Base-by-base conservation (phyloP, 1,140 invertebrate species). In the Caerostris extrusa region DNA sequence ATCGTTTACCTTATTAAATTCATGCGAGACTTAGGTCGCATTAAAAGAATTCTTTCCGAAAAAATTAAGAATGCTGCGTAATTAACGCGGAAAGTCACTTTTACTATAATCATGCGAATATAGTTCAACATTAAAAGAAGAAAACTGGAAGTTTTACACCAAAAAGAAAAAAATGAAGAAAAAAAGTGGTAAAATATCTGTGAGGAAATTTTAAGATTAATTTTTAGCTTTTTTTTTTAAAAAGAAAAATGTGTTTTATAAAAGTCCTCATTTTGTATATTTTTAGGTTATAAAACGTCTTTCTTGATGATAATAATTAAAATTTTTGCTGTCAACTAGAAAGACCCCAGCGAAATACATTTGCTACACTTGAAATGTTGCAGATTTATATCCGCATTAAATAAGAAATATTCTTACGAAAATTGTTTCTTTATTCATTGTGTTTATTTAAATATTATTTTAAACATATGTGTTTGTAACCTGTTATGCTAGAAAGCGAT, bases 1-100 rank as follows among this genome's bases (percentile, higher is more conserved):
- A 85, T 58, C 82, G 19, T 85, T 34, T 85, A 85, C 55, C 82
- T 85, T 85, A 85, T 85, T 85, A 85, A 85, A 85, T 85, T 85
- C 82, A 58, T 85, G 82, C 53, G 50, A 58, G 8, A 7, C 17
- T 85, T 85, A 10, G 56, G 57, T 77, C 71, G 53, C 50, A 77
- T 77, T 77, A 77, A 50, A 77, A 77, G 50, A 50, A 67, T 77
- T 77, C 71, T 53, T 53, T 77, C 14, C 69, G 8, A 77, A 77
- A 77, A 77, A 71, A 81, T 6, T 57, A n/a, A 56, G 55, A 77
- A 12, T 19, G n/a, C 82, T 85, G 55, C 55, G 55, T 85, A 85
- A 85, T 85, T 85, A 85, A 85, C 82, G 56, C 56, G 14, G 82
- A 58, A 85, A 85, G 82, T 85, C 55, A 81, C 34, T 81, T 81